These are phyloP conservation scores for Actenoides lindsayi DNA, from an alignment of 2,113 vertebrate genomes.

Conservation along the genomic window DNA sequence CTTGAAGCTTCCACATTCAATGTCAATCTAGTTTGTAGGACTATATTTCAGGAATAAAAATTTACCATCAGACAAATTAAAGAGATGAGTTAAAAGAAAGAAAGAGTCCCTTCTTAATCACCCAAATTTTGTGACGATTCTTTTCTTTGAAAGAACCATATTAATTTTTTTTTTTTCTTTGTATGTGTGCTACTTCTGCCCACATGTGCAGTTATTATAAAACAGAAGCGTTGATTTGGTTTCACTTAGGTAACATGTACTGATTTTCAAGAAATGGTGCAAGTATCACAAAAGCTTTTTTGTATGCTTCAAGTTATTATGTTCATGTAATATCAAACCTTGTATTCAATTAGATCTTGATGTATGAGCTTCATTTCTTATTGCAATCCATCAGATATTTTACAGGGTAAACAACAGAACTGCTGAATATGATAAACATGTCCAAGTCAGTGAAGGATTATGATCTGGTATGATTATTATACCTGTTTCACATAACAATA, in stretches of 20 bases:
- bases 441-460: slow-evolving; percentile 18
- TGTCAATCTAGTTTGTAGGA: not conserved
- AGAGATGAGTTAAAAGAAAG: not conserved
- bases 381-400: slow-evolving; percentile 24
- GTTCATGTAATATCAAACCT: not conserved
- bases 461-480: not conserved
- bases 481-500: not conserved
- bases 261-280: not conserved
- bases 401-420: not conserved
- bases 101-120: not conserved
- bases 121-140: not conserved
- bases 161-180: not conserved
- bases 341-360: slow-evolving; percentile 25
- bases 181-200: not conserved
- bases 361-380: slow-evolving; percentile 37
- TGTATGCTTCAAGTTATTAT: not conserved
- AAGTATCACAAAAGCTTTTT: not conserved
- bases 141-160: not conserved
- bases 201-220: not conserved
- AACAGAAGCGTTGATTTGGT: not conserved
- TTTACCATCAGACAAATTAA: not conserved
- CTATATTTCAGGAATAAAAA: not conserved
- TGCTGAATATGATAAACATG: slow-evolving; percentile 20
- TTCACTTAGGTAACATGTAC: not conserved
- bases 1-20: not conserved